A percentile compares a stretch with the other conserved stretches of the same genome.
phyloP scores from a whole-genome alignment of 1,140 invertebrate genomes.

The Halesus radiatus region DNA sequence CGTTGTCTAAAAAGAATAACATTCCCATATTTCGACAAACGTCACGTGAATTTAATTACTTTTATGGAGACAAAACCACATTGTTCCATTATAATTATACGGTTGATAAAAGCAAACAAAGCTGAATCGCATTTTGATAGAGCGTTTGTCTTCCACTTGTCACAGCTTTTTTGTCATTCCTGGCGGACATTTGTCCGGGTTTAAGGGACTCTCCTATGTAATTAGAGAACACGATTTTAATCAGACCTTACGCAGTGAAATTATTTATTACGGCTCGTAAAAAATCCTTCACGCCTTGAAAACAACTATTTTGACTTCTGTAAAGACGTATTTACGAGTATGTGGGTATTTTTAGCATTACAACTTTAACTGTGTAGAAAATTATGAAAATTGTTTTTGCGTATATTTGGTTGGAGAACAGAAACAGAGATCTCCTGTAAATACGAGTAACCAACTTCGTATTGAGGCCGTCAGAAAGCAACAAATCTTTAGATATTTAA shows the following conservation, averaged over 20 bases:
- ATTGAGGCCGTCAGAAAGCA: too few relatives aligned
- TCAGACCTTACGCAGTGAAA: background rate
- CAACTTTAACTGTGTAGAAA: too few relatives aligned
- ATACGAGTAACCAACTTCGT: too few relatives aligned
- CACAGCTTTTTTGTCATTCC: slow-evolving; percentile 24
- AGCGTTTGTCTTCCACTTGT: slow-evolving; percentile 39
- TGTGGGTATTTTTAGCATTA: too few relatives aligned
- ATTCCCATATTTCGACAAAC: slow-evolving; percentile 7
- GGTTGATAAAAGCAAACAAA: slow-evolving; percentile 12
- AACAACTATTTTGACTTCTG: background rate
- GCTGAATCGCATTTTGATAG: slow-evolving; percentile 42
- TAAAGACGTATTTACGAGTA: too few relatives aligned
- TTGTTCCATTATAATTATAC: slow-evolving; percentile 18
- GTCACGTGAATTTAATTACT: slow-evolving; percentile 10
- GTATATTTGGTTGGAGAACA: too few relatives aligned
- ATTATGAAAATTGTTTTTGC: too few relatives aligned
- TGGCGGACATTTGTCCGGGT: slow-evolving; percentile 3
- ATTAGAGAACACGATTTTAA: slow-evolving; percentile 15
- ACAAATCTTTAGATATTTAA: too few relatives aligned
- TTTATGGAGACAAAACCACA: background rate
- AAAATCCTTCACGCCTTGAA: slow-evolving; percentile 2
- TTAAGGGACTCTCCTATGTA: slow-evolving; percentile 20
- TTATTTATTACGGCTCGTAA: background rate
- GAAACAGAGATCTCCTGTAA: too few relatives aligned
- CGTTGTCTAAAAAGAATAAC: background rate